Conservation (phyloP, 2,797 vertebrate species). For the Poeciliopsis infans region DNA sequence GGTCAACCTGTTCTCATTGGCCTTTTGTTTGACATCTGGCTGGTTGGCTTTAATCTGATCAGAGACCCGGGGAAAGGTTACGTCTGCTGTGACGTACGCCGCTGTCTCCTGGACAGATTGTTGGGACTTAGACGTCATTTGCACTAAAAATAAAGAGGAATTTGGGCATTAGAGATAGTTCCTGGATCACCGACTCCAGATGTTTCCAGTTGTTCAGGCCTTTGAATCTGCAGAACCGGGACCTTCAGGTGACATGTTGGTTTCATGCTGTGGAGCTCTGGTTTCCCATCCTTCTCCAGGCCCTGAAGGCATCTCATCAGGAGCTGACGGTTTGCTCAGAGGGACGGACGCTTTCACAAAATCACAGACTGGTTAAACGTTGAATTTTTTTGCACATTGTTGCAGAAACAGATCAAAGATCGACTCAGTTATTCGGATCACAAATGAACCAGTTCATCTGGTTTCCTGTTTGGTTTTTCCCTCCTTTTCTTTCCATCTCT, state of each 20-base stretch:
- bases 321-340: neutral
- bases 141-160: neutral
- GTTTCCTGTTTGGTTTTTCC: neutral
- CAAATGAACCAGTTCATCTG: neutral
- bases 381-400: too few species aligned
- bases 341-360: neutral
- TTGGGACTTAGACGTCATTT: neutral
- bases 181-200: neutral
- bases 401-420: neutral
- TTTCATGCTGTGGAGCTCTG: neutral
- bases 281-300: neutral
- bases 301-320: neutral
- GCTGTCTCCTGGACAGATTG: neutral
- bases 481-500: neutral
- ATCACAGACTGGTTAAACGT: neutral
- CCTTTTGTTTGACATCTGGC: constrained; percentile 67
- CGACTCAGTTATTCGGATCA: neutral
- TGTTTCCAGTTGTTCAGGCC: neutral
- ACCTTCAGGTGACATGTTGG: neutral
- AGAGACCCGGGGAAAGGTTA: constrained; percentile 57
- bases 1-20: constrained; percentile 57
- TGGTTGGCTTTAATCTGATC: constrained; percentile 52
- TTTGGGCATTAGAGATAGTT: neutral
- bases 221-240: neutral
- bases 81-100: constrained; percentile 16